Evolutionary conservation across 2,113 vertebrate genomes (phyloP).

Genomic region (Microcebus tavaratra): DNA sequence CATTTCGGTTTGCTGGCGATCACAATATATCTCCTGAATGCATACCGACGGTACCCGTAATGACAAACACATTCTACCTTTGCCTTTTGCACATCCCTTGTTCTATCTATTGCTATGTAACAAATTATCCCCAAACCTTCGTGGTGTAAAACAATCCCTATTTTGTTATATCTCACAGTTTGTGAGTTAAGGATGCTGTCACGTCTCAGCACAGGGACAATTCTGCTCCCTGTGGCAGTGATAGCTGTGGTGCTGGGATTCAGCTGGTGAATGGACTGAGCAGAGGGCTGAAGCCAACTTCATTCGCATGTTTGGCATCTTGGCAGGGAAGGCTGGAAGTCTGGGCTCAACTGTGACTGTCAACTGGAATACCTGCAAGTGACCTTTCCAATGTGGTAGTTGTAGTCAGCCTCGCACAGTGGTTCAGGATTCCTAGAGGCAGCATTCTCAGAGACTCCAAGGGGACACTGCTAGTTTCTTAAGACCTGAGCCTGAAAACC

Average conservation of each 20-base stretch:
- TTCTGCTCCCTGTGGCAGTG: background rate
- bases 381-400: background rate
- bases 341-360: background rate
- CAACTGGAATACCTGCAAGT: background rate
- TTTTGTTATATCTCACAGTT: background rate
- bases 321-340: background rate
- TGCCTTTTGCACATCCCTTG: background rate
- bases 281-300: background rate
- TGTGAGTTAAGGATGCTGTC: background rate
- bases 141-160: background rate
- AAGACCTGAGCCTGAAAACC: background rate
- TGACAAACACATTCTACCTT: background rate
- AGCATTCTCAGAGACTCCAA: background rate
- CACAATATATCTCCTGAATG: background rate
- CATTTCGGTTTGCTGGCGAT: background rate
- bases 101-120: background rate
- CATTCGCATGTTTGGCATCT: background rate
- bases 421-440: background rate
- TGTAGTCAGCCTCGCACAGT: background rate
- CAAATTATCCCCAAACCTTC: background rate
- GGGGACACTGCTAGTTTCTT: background rate
- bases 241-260: background rate
- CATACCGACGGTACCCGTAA: background rate
- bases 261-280: background rate
- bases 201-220: background rate